Base-by-base conservation (phyloP, 2,797 vertebrate species). In the Luscinia megarhynchos region DNA sequence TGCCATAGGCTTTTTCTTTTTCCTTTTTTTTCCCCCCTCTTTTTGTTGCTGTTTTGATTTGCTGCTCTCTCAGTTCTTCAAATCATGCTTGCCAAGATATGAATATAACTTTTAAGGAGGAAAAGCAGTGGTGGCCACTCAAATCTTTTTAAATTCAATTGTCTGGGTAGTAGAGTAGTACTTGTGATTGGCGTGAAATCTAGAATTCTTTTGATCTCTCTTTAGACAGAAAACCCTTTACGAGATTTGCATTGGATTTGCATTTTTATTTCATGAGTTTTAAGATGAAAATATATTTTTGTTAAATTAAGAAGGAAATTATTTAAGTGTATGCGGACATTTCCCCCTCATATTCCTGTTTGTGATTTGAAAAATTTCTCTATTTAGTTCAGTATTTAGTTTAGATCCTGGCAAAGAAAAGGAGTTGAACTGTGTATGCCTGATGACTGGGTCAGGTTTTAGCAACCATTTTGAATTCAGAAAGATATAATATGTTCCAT, bases 201-300 rank as follows among this genome's bases (percentile, higher is more conserved):
- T 64, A 77, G 85, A 40, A 67, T 38, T 24, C 46, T 87, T 96
- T 96, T 84, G 69, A 54, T 81, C 83, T 93, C 75, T 74, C 53
- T 72, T 72, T 50, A 92, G 90, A 93, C 34, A 94, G 74, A 94
- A 87, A 89, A 75, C 29, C 46, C 41, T 68, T 57, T 82, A 69
- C 22, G 92, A 77, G 73, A 59, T 85, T 95, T 93, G 57, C 58
- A 89, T 10, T 78, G 75, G 59, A 75, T 95, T 91, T 90, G 53
- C 43, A 79, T 69, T 96, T 96, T 94, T 15, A 40, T 88, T 59
- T 95, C 34, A 58, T 45, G 21, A 18, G 73, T 95, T 93, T 95
- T 30, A 81, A 81, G 84, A 19, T 19, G 41, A 82, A 80, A 34
- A 30, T 43, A 63, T 15, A 32, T 57, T 88, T 95, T 77, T 30